Percentiles rank a stretch among this genome's conserved stretches.
Evolutionary conservation across 2,113 vertebrate genomes (phyloP).

Genomic region (Acrocephalus kingi): DNA sequence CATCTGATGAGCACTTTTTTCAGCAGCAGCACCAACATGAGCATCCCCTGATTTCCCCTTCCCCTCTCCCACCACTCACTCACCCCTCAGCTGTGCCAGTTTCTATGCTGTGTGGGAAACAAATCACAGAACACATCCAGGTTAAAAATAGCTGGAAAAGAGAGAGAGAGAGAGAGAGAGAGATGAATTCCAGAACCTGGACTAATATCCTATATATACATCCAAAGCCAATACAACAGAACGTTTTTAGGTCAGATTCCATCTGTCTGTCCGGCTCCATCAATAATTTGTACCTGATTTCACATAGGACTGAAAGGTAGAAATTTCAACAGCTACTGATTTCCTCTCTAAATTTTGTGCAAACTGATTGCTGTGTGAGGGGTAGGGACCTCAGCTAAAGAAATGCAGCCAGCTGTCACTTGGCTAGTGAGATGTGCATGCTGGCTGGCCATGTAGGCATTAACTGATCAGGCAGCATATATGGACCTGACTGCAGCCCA

Average conservation of each 20-base stretch:
- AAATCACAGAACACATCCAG: slow-evolving; percentile 15
- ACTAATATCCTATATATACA: neutral
- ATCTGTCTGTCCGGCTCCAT: neutral
- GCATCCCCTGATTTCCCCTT: neutral
- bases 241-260: neutral
- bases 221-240: neutral
- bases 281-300: neutral
- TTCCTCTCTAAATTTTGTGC: neutral
- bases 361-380: neutral
- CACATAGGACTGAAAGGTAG: neutral
- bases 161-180: neutral
- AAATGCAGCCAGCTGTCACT: neutral
- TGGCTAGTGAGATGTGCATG: neutral
- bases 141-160: slow-evolving; percentile 55
- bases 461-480: neutral
- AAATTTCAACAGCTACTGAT: neutral
- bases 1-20: neutral
- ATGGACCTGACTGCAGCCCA: neutral
- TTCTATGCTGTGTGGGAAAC: slow-evolving; percentile 25
- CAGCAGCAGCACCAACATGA: neutral
- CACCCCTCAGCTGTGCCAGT: neutral
- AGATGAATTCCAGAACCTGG: slow-evolving; percentile 44
- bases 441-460: neutral
- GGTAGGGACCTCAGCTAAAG: neutral
- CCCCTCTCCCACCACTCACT: neutral